Conservation (phyloP, 1,140 invertebrate genomes). For the Metaphire vulgaris region DNA sequence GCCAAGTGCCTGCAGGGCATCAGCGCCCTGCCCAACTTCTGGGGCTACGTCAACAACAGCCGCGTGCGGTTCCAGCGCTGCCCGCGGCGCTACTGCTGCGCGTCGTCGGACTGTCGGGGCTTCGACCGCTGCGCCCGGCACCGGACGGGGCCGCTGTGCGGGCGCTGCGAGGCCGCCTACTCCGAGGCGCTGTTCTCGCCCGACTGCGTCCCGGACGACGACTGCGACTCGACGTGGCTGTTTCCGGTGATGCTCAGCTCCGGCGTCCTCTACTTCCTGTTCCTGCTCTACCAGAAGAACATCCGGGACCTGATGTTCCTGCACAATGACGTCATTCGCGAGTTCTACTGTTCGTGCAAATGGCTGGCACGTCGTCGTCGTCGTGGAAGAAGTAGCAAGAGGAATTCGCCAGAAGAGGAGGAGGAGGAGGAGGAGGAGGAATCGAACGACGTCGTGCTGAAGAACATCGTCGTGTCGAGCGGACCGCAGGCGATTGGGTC, state of each 20-base stretch:
- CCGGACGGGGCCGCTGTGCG: slow-evolving; percentile 20
- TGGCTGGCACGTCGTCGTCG: background rate
- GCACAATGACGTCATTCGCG: background rate
- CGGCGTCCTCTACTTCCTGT: slow-evolving; percentile 20
- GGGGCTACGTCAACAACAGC: slow-evolving; percentile 19
- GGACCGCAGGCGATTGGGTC: too few relatives aligned
- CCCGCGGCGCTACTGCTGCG: slow-evolving; percentile 22
- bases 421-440: too few relatives aligned
- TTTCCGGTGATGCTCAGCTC: slow-evolving; percentile 5
- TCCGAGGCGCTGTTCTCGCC: slow-evolving; percentile 19
- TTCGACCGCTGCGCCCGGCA: slow-evolving; percentile 16
- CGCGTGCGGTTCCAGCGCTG: slow-evolving; percentile 21
- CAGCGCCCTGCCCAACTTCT: slow-evolving; percentile 28
- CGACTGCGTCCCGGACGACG: slow-evolving; percentile 12
- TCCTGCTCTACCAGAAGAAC: slow-evolving; percentile 24
- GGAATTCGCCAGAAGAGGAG: too few relatives aligned
- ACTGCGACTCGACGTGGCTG: slow-evolving; percentile 17
- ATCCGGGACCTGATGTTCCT: slow-evolving; percentile 18
- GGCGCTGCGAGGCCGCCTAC: slow-evolving; percentile 11
- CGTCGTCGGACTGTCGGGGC: background rate
- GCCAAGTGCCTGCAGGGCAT: slow-evolving; percentile 16
- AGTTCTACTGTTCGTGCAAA: background rate
- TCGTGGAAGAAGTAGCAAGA: too few relatives aligned
- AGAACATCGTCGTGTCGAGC: too few relatives aligned
- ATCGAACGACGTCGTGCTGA: too few relatives aligned